Evolutionary conservation across 2,113 vertebrate species (phyloP).

Genomic region (Eclectus roratus): DNA sequence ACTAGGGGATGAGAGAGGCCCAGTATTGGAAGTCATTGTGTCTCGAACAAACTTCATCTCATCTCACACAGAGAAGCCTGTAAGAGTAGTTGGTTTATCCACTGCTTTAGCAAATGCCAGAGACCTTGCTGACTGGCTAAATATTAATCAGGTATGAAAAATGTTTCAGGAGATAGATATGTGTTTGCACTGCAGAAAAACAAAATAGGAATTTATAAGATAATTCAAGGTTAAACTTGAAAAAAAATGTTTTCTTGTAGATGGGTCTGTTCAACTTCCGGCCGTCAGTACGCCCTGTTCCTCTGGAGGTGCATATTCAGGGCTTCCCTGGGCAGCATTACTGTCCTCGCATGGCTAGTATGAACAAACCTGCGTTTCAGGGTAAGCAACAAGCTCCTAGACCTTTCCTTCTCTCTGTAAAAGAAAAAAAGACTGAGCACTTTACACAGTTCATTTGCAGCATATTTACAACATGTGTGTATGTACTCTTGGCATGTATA

Average conservation of each 20-base stretch:
- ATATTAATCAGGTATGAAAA: slow-evolving; percentile 86
- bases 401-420: neutral
- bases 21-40: slow-evolving; percentile 96
- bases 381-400: slow-evolving; percentile 69
- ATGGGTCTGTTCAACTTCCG: slow-evolving; percentile 98
- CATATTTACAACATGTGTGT: slow-evolving; percentile 15
- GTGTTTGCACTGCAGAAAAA: neutral
- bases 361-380: slow-evolving; percentile 98
- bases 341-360: slow-evolving; percentile 98
- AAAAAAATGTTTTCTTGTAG: slow-evolving; percentile 69
- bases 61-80: slow-evolving; percentile 90
- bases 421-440: neutral
- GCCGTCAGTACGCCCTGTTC: slow-evolving; percentile 96
- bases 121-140: slow-evolving; percentile 97
- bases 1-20: slow-evolving; percentile 94
- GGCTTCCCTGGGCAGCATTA: slow-evolving; percentile 98
- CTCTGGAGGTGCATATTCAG: slow-evolving; percentile 95
- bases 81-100: slow-evolving; percentile 94
- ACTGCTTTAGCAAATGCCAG: slow-evolving; percentile 96
- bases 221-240: neutral
- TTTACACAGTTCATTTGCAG: neutral
- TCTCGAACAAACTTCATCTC: slow-evolving; percentile 99
- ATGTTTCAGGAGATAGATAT: neutral
- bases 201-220: neutral
- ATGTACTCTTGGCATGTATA: slow-evolving; percentile 10